These are phyloP conservation scores for Alcedo atthis DNA, from an alignment of 2,797 vertebrate species.

Conservation along the genomic window DNA sequence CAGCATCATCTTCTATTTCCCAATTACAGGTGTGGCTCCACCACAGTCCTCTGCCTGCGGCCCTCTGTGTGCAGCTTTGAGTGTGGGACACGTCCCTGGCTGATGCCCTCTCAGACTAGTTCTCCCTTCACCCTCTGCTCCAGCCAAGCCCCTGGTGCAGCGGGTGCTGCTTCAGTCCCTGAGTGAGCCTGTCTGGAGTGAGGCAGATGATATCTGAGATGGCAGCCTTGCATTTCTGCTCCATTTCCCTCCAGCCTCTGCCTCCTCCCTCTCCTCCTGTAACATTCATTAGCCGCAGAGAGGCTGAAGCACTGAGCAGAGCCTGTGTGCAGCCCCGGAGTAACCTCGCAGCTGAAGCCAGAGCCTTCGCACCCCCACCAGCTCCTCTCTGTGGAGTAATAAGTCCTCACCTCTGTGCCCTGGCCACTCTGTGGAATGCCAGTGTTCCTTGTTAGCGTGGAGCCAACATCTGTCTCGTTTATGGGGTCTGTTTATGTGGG, in stretches of 20 bases:
- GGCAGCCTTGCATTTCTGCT: constrained; percentile 10
- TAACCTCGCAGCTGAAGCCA: not conserved
- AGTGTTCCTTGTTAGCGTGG: not conserved
- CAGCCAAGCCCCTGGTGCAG: not conserved
- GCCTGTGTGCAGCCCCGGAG: not conserved
- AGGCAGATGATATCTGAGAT: not conserved
- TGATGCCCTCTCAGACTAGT: accelerated
- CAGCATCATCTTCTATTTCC: accelerated
- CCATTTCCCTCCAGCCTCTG: constrained; percentile 47
- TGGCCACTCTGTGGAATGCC: accelerated
- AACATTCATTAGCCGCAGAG: constrained; percentile 6
- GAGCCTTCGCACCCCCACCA: accelerated
- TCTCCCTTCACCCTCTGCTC: not conserved
- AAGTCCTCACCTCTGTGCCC: not conserved
- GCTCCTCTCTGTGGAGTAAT: not conserved
- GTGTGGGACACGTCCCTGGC: accelerated
- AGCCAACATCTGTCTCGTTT: constrained; percentile 33
- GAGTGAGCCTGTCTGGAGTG: not conserved
- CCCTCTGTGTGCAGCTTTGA: accelerated
- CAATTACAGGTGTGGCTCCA: accelerated
- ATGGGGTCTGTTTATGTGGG: not conserved
- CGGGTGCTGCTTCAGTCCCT: accelerated
- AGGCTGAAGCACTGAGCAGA: not conserved
- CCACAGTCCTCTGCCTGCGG: not conserved
- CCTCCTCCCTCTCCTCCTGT: not conserved